These are phyloP conservation scores for Agrotis exclamationis DNA, from an alignment of 2,888 invertebrate species.

Conservation along the genomic window DNA sequence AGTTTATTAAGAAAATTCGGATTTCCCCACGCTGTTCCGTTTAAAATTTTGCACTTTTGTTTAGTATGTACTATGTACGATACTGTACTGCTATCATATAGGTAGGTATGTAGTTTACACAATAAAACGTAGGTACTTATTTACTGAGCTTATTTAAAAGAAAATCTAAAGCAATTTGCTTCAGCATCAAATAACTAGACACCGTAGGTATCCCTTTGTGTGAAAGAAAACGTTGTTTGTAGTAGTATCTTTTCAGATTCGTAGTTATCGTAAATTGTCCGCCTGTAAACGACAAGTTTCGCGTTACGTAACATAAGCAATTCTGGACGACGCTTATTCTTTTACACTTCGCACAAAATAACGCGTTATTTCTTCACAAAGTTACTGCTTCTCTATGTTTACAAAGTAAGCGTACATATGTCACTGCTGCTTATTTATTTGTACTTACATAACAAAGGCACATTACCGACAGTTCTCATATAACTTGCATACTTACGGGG, in stretches of 20 bases:
- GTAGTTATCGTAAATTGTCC: constrained; percentile 45
- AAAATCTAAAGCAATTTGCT: background rate
- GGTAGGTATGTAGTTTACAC: no score
- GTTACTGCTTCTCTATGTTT: constrained; percentile 41
- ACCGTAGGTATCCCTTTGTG: constrained; percentile 12
- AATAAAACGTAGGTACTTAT: no score
- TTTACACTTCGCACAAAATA: constrained; percentile 40
- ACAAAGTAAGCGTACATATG: constrained; percentile 40
- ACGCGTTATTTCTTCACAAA: constrained; percentile 40
- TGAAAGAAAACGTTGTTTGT: constrained; percentile 28
- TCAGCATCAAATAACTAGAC: background rate
- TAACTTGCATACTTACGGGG: constrained; percentile 36
- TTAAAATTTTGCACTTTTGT: no score
- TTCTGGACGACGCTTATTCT: constrained; percentile 50
- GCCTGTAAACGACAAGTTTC: constrained; percentile 34
- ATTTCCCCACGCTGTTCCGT: background rate
- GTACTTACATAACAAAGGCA: constrained; percentile 53
- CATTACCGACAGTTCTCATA: constrained; percentile 31
- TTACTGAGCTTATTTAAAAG: no score
- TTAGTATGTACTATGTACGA: no score
- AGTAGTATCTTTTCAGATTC: constrained; percentile 26
- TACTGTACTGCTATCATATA: no score
- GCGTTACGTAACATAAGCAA: constrained; percentile 57
- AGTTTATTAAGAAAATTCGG: background rate
- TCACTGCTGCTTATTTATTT: constrained; percentile 49